Evolutionary conservation across 2,888 invertebrate species (phyloP).

Genomic region (Epistrophe eligans): DNA sequence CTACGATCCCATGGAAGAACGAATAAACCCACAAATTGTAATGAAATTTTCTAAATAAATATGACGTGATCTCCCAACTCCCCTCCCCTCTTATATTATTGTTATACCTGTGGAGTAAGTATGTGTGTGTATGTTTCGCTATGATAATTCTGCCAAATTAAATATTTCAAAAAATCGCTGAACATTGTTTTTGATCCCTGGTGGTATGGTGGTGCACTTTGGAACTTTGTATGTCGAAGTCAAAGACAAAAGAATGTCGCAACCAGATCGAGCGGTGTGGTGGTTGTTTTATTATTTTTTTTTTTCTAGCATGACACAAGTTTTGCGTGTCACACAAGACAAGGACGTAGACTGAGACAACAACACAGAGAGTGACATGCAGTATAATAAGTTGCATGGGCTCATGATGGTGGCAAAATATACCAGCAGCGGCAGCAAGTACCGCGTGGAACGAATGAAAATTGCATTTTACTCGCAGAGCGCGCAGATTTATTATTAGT

Average conservation of each 20-base stretch:
- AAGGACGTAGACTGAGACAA: slow-evolving; percentile 50
- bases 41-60: slow-evolving; percentile 70
- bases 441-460: slow-evolving; percentile 65
- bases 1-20: background rate
- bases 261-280: slow-evolving; percentile 28
- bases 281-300: background rate
- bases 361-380: slow-evolving; percentile 31
- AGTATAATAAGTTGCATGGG: slow-evolving; percentile 10
- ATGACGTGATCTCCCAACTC: slow-evolving; percentile 56
- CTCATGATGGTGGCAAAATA: background rate
- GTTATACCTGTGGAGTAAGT: background rate
- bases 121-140: slow-evolving; percentile 26
- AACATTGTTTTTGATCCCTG: slow-evolving; percentile 49
- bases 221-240: slow-evolving; percentile 37
- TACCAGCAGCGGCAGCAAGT: slow-evolving; percentile 16
- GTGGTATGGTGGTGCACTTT: background rate
- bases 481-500: slow-evolving; percentile 61
- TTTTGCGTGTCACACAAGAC: slow-evolving; percentile 55
- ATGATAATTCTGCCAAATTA: slow-evolving; percentile 63
- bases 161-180: slow-evolving; percentile 68
- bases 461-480: slow-evolving; percentile 64
- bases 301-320: slow-evolving; percentile 52
- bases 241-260: slow-evolving; percentile 73
- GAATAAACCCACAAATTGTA: slow-evolving; percentile 40
- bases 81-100: background rate